These are phyloP conservation scores for Sinodicranocentrus sp. DNA, from an alignment of 2,888 invertebrate species.

Conservation along the genomic window DNA sequence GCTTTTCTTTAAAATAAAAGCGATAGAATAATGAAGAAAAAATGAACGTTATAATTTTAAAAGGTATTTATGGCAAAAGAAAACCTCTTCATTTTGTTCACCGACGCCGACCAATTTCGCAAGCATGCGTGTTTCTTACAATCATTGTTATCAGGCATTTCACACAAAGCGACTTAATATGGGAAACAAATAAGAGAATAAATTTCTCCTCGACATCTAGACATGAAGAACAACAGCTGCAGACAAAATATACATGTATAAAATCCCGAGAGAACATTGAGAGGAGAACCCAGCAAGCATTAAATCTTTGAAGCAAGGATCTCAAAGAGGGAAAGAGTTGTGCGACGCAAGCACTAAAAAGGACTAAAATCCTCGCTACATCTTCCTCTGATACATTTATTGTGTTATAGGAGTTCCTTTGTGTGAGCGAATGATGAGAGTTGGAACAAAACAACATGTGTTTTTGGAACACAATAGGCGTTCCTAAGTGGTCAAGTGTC, in stretches of 20 bases:
- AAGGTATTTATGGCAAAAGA: conserved; percentile 32
- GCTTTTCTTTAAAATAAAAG: conserved; percentile 28
- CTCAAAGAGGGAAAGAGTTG: neutral
- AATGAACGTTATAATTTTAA: conserved; percentile 9
- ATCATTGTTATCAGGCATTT: conserved; percentile 9
- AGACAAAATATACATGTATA: too few species aligned
- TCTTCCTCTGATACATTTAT: conserved; percentile 58
- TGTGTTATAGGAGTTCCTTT: conserved; percentile 57
- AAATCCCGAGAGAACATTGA: neutral
- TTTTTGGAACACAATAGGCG: conserved; percentile 71
- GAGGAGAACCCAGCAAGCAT: neutral
- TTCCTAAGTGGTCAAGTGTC: conserved; percentile 73
- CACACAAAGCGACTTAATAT: neutral
- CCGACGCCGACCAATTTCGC: conserved; percentile 13
- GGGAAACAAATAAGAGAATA: conserved; percentile 6
- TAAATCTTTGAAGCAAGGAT: neutral
- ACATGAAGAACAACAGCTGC: too few species aligned
- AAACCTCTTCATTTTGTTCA: conserved; percentile 23
- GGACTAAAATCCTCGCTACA: conserved; percentile 51
- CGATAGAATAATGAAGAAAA: conserved; percentile 30
- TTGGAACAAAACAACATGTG: conserved; percentile 69
- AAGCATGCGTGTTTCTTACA: conserved; percentile 17
- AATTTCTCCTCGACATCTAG: too few species aligned
- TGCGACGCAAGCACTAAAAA: neutral
- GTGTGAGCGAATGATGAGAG: conserved; percentile 66